Conservation (phyloP, 2,888 invertebrate genomes). For the Notodonta dromedarius region DNA sequence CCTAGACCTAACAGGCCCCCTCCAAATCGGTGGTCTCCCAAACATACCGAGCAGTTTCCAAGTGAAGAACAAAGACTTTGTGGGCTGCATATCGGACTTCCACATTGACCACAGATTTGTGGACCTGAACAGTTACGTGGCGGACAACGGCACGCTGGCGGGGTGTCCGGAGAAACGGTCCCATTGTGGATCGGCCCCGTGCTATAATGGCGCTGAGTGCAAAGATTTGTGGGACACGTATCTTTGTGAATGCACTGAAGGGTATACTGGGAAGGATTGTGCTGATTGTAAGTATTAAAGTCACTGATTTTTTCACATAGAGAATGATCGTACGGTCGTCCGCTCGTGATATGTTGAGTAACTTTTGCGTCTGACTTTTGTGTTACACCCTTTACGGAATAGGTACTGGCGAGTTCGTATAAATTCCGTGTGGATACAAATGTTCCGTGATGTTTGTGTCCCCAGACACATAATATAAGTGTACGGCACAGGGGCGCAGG, state of each 20-base stretch:
- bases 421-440: too few relatives aligned
- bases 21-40: conserved; percentile 96
- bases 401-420: too few relatives aligned
- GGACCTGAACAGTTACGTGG: conserved; percentile 94
- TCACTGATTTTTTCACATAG: too few relatives aligned
- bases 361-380: too few relatives aligned
- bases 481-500: too few relatives aligned
- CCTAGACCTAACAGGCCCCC: conserved; percentile 95
- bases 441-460: too few relatives aligned
- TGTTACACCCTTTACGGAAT: too few relatives aligned
- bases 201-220: conserved; percentile 95
- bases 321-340: too few relatives aligned
- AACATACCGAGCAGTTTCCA: conserved; percentile 91
- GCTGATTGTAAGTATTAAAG: conserved; percentile 85
- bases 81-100: conserved; percentile 96
- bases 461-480: too few relatives aligned
- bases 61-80: conserved; percentile 91
- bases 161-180: conserved; percentile 95
- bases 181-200: conserved; percentile 93
- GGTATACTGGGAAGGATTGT: conserved; percentile 96
- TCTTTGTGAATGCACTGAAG: conserved; percentile 92
- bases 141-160: conserved; percentile 93
- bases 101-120: conserved; percentile 93
- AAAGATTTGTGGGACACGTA: conserved; percentile 95
- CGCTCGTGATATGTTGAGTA: too few relatives aligned